phyloP scores from a whole-genome alignment of 2,888 invertebrate genomes.

The Junonia oenone region DNA sequence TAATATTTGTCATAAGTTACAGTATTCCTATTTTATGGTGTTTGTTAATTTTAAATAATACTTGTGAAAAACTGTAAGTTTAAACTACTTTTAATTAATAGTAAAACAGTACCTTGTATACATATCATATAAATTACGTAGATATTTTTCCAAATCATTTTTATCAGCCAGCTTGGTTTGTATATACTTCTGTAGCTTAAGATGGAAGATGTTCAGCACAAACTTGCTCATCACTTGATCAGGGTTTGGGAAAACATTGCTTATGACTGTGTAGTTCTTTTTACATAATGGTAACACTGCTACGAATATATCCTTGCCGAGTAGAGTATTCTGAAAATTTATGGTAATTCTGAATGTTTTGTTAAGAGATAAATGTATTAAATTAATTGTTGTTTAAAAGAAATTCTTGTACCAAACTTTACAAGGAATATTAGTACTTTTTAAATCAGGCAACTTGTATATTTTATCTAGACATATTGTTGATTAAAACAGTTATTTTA shows the following conservation, averaged over 20 bases:
- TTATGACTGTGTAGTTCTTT: conserved; percentile 89
- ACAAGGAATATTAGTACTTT: no score
- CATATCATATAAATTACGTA: conserved; percentile 92
- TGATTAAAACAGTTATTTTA: no score
- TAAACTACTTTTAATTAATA: not conserved
- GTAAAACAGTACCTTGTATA: conserved; percentile 86
- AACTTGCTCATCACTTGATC: conserved; percentile 99
- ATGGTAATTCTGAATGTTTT: no score
- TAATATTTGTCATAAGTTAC: no score
- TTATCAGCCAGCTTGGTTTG: conserved; percentile 89
- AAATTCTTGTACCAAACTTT: no score
- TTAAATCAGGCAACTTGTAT: no score
- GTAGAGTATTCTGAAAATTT: conserved; percentile 85
- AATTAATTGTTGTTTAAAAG: no score
- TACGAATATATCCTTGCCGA: conserved; percentile 93
- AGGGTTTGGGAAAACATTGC: conserved; percentile 95
- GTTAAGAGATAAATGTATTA: no score
- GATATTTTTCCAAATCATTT: conserved; percentile 91
- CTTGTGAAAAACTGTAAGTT: not conserved
- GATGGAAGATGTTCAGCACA: conserved; percentile 95
- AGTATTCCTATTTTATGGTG: no score
- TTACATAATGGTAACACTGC: conserved; percentile 94
- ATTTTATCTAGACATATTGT: no score
- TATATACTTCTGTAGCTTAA: conserved; percentile 92
- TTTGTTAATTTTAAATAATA: not conserved